Conservation (phyloP, 2,113 vertebrate genomes). For the Vulpes ferrilata region DNA sequence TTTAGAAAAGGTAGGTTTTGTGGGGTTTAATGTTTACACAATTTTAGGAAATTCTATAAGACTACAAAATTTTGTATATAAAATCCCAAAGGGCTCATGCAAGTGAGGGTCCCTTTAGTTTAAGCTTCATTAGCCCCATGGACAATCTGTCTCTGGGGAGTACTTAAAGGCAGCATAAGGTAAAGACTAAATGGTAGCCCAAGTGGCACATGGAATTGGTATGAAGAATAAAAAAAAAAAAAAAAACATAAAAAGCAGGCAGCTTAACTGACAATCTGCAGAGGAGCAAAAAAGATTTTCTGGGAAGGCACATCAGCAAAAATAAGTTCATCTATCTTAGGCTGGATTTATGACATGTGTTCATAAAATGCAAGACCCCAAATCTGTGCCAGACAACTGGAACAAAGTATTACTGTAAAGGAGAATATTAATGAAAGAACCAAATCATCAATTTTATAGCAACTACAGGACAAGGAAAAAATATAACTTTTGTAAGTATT, state of each 20-base stretch:
- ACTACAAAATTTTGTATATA: background rate
- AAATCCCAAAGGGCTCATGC: background rate
- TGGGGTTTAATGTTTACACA: conserved; percentile 5
- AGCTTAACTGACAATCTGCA: conserved; percentile 18
- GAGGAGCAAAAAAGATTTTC: background rate
- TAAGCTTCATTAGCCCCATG: background rate
- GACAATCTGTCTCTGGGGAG: background rate
- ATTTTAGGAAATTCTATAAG: conserved; percentile 8
- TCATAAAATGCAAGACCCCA: conserved; percentile 24
- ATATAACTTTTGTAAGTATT: conserved; percentile 21
- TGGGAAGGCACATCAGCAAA: conserved; percentile 29
- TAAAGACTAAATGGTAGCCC: background rate
- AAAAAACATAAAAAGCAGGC: conserved; percentile 6
- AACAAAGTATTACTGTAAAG: conserved; percentile 18
- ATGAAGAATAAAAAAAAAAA: background rate
- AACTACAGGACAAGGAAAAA: conserved; percentile 13
- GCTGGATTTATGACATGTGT: background rate
- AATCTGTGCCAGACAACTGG: background rate
- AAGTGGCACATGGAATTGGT: background rate
- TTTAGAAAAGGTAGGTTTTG: conserved; percentile 44
- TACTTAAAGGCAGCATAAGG: background rate
- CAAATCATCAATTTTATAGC: conserved; percentile 50
- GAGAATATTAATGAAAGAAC: conserved; percentile 16
- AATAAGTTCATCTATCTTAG: background rate
- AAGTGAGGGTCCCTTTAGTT: background rate